Percentiles rank a stretch among this genome's conserved stretches.
Evolutionary conservation across 2,797 vertebrate species (phyloP).

Genomic region (Novumbra hubbsi): DNA sequence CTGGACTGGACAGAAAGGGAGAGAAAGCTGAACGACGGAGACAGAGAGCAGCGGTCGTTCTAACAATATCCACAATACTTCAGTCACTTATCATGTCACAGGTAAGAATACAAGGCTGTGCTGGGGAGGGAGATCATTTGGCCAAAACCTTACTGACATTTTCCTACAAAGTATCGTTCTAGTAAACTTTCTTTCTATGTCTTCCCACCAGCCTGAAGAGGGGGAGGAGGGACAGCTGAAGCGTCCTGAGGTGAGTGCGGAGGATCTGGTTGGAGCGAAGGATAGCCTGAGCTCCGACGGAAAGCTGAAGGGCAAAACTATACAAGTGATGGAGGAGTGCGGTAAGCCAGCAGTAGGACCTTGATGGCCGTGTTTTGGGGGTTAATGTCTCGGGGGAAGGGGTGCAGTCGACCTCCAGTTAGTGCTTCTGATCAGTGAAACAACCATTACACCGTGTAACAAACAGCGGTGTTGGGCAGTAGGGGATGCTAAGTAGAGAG

Average conservation of each 20-base stretch:
- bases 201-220: constrained; percentile 48
- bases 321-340: constrained; percentile 92
- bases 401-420: background rate
- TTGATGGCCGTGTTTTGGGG: background rate
- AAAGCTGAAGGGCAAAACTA: constrained; percentile 88
- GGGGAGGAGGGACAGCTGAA: constrained; percentile 72
- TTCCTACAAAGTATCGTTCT: background rate
- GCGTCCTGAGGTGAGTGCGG: constrained; percentile 85
- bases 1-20: constrained; percentile 22
- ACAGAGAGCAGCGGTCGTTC: constrained; percentile 10
- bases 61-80: constrained; percentile 8
- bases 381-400: background rate
- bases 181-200: background rate
- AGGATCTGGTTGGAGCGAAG: constrained; percentile 85
- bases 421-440: background rate
- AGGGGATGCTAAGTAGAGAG: background rate
- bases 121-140: background rate
- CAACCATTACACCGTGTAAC: background rate
- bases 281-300: constrained; percentile 65
- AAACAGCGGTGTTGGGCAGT: background rate
- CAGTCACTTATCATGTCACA: constrained; percentile 66
- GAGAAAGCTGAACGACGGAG: constrained; percentile 15
- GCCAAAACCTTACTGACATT: background rate
- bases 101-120: constrained; percentile 50
- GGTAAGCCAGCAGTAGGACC: constrained; percentile 78